These are phyloP conservation scores for Eurystomus glaucurus DNA, from an alignment of 2,797 vertebrate species.

Conservation along the genomic window DNA sequence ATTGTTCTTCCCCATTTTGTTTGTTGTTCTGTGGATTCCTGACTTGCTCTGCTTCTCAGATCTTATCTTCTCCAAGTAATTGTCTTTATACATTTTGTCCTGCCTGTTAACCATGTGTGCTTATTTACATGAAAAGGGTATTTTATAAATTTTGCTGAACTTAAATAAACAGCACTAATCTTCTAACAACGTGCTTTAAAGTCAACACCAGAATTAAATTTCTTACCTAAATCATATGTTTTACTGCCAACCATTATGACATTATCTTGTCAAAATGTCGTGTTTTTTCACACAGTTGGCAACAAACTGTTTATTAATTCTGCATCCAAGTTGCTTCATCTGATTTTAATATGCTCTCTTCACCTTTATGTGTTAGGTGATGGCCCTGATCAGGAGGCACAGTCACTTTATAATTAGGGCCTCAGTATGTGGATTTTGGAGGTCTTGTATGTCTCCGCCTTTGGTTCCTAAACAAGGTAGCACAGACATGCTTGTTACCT, in stretches of 20 bases:
- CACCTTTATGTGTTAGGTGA: not conserved
- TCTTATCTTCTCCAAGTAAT: not conserved
- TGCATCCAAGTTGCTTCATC: not conserved
- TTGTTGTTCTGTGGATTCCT: not conserved
- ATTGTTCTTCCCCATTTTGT: not conserved
- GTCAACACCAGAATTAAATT: not conserved
- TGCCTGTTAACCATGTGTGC: not conserved
- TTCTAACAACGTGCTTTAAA: not conserved
- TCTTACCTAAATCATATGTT: not conserved
- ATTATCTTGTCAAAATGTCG: not conserved
- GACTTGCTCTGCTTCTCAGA: not conserved
- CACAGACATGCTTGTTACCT: not conserved
- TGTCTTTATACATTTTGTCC: not conserved
- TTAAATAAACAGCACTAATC: not conserved
- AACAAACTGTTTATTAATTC: not conserved
- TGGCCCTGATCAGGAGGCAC: not conserved
- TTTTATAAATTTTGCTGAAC: not conserved
- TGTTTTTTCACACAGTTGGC: not conserved
- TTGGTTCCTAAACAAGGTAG: not conserved
- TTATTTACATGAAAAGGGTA: not conserved
- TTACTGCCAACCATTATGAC: not conserved
- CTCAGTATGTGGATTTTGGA: fast-evolving
- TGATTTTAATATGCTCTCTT: not conserved
- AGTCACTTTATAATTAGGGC: not conserved
- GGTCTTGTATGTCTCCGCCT: not conserved